A percentile compares a stretch with the other conserved stretches of the same genome.
Evolutionary conservation across 1,140 invertebrate genomes (phyloP).

Genomic region (Pachyrhynchus sulphureomaculatus): DNA sequence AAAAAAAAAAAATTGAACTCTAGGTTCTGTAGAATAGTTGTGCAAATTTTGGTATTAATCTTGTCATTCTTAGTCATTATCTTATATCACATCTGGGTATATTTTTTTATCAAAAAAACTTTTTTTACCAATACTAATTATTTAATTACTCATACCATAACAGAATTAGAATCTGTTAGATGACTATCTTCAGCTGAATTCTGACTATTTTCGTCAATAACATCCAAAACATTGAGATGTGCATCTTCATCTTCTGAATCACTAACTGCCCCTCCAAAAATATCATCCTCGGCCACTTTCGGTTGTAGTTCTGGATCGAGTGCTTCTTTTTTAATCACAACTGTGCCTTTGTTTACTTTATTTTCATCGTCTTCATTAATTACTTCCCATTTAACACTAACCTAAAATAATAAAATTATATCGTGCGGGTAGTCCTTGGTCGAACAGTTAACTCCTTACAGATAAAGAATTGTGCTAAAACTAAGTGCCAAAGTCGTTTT

Average conservation of each 20-base stretch:
- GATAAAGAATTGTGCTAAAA: no score
- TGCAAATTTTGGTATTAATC: no score
- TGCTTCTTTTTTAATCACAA: slow-evolving; percentile 57
- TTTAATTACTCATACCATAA: slow-evolving; percentile 50
- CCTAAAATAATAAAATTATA: slow-evolving; percentile 26
- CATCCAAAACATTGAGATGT: slow-evolving; percentile 70
- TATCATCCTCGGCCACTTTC: slow-evolving; percentile 70
- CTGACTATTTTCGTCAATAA: slow-evolving; percentile 75
- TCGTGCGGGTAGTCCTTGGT: no score
- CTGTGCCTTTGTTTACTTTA: slow-evolving; percentile 60
- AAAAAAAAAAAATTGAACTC: no score
- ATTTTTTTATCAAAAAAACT: no score
- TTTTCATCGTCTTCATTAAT: slow-evolving; percentile 87
- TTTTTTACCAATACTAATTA: not conserved
- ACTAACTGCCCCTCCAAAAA: slow-evolving; percentile 86
- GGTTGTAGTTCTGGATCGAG: slow-evolving; percentile 51
- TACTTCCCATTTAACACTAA: slow-evolving; percentile 86
- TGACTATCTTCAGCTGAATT: slow-evolving; percentile 74
- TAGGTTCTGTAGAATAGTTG: no score
- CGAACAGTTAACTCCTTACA: no score
- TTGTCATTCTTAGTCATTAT: no score
- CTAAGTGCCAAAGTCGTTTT: no score
- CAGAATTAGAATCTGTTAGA: slow-evolving; percentile 72
- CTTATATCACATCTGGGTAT: no score
- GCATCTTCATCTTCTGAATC: slow-evolving; percentile 78